These are phyloP conservation scores for Rhinophrynus dorsalis DNA, from an alignment of 2,797 vertebrate species.

Conservation along the genomic window DNA sequence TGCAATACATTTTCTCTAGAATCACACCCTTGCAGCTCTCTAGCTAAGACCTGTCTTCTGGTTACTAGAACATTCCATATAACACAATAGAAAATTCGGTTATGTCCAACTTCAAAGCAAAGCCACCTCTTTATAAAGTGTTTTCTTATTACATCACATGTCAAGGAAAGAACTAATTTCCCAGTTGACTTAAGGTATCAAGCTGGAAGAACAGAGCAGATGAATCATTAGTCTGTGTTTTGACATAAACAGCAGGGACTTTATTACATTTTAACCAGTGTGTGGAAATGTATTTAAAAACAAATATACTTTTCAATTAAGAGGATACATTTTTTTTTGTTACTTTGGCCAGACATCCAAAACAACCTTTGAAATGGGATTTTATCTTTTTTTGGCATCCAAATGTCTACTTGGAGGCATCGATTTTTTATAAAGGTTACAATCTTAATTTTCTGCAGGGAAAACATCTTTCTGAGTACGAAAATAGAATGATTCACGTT, in stretches of 20 bases:
- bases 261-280: slow-evolving; percentile 15
- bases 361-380: slow-evolving; percentile 27
- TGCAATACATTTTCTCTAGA: too few relatives aligned
- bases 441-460: slow-evolving; percentile 32
- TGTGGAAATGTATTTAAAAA: slow-evolving; percentile 6
- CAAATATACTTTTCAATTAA: slow-evolving; percentile 18
- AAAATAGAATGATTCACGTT: background rate
- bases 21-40: too few relatives aligned
- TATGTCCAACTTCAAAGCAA: background rate
- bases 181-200: slow-evolving; percentile 31
- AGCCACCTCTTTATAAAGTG: background rate
- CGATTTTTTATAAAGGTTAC: slow-evolving; percentile 38
- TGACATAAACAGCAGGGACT: slow-evolving; percentile 23
- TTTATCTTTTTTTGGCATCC: slow-evolving; percentile 6
- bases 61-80: background rate
- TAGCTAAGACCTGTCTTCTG: too few relatives aligned
- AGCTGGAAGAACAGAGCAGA: background rate
- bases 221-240: slow-evolving; percentile 25
- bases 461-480: background rate
- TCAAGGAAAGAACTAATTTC: slow-evolving; percentile 23
- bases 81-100: background rate
- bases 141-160: background rate
- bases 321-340: background rate
- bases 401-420: slow-evolving; percentile 26
- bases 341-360: slow-evolving; percentile 6